Evolutionary conservation across 2,113 vertebrate species (phyloP).

Genomic region (Podocnemis expansa): DNA sequence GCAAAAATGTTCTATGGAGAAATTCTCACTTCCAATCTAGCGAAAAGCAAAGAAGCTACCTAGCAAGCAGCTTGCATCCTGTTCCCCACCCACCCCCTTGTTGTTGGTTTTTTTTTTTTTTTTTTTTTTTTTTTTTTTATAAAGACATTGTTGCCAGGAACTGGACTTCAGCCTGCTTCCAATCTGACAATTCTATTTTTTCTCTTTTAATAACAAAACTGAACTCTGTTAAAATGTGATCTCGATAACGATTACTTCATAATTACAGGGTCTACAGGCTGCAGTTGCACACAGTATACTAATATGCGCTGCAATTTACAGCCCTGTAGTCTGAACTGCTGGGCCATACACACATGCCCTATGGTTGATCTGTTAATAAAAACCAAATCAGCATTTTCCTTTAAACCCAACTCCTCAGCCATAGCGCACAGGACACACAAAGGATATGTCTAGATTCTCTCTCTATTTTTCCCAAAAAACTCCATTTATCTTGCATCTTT

Average conservation of each 20-base stretch:
- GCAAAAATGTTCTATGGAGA: background rate
- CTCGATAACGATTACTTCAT: background rate
- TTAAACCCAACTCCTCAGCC: background rate
- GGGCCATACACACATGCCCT: background rate
- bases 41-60: conserved; percentile 13
- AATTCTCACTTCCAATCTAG: conserved; percentile 23
- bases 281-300: background rate
- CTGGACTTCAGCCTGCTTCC: too few species aligned
- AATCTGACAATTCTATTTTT: background rate
- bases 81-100: too few species aligned
- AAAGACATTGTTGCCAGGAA: too few species aligned
- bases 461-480: background rate
- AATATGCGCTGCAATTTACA: background rate
- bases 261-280: background rate
- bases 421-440: background rate
- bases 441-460: background rate
- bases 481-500: background rate
- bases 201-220: background rate
- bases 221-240: background rate
- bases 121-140: background rate
- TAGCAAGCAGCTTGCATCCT: conserved; percentile 8
- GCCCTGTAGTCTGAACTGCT: background rate
- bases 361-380: background rate
- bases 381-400: background rate
- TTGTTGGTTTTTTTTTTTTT: background rate